phyloP scores from a whole-genome alignment of 2,113 vertebrate genomes.

The Callospermophilus lateralis region DNA sequence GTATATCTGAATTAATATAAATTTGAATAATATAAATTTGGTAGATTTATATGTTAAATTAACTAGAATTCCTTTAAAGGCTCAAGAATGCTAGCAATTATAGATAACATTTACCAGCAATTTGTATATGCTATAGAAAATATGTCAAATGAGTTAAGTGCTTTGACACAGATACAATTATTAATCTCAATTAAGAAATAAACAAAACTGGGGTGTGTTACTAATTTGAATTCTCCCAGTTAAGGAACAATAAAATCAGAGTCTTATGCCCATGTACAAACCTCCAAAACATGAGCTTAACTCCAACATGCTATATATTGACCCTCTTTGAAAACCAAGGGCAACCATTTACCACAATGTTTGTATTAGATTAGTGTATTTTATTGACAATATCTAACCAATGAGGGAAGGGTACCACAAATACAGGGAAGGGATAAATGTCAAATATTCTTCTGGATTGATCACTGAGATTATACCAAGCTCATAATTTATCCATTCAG shows the following conservation, averaged over 20 bases:
- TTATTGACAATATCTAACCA: not conserved
- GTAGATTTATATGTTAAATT: not conserved
- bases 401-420: not conserved
- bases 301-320: not conserved
- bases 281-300: not conserved
- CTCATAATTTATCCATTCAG: not conserved
- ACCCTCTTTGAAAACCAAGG: not conserved
- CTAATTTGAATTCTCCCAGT: not conserved
- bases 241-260: not conserved
- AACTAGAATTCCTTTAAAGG: not conserved
- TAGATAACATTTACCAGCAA: conserved; percentile 29
- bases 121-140: conserved; percentile 7
- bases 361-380: not conserved
- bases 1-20: no score
- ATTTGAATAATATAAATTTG: not conserved
- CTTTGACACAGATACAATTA: not conserved
- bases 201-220: not conserved
- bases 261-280: not conserved
- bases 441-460: not conserved
- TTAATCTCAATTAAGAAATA: conserved; percentile 24
- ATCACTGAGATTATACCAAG: not conserved
- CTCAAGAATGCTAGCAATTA: not conserved
- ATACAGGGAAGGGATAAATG: not conserved
- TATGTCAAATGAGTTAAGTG: not conserved
- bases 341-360: not conserved